Evolutionary conservation across 2,797 vertebrate species (phyloP).

Genomic region (Apodemus agrarius): DNA sequence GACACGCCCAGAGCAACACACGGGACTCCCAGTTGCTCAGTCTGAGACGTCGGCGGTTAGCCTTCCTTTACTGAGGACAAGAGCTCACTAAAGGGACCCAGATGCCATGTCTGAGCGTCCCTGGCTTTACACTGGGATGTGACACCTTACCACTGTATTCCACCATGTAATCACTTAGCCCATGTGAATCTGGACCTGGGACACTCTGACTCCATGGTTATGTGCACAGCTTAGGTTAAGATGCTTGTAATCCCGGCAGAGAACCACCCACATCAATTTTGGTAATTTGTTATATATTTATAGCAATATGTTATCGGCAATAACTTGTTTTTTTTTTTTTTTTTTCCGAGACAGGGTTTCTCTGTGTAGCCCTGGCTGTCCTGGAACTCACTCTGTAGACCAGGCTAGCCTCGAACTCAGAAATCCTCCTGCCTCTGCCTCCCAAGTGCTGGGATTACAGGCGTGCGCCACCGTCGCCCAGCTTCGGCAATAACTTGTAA

Average conservation of each 20-base stretch:
- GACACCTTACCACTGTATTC: background rate
- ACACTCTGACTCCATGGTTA: constrained; percentile 40
- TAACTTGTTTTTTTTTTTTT: too few species aligned
- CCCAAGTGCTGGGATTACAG: too few species aligned
- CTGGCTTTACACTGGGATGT: background rate
- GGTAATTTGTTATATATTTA: background rate
- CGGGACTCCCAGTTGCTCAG: background rate
- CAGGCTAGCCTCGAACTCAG: too few species aligned
- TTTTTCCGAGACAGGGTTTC: too few species aligned
- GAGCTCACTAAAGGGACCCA: background rate
- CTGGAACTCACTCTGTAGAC: too few species aligned
- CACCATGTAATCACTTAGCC: background rate
- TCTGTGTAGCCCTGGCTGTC: too few species aligned
- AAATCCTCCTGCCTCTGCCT: too few species aligned
- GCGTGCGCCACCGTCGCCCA: too few species aligned
- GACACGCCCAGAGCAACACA: background rate
- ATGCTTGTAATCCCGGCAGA: background rate
- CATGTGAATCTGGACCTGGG: background rate
- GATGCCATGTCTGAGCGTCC: background rate
- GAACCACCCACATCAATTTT: constrained; percentile 25
- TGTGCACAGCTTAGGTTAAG: background rate
- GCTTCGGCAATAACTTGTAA: constrained; percentile 15
- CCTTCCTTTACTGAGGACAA: background rate
- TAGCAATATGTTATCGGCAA: constrained; percentile 8
- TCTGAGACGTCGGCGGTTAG: background rate